Evolutionary conservation across 2,113 vertebrate genomes (phyloP).

Genomic region (Sturnus vulgaris): DNA sequence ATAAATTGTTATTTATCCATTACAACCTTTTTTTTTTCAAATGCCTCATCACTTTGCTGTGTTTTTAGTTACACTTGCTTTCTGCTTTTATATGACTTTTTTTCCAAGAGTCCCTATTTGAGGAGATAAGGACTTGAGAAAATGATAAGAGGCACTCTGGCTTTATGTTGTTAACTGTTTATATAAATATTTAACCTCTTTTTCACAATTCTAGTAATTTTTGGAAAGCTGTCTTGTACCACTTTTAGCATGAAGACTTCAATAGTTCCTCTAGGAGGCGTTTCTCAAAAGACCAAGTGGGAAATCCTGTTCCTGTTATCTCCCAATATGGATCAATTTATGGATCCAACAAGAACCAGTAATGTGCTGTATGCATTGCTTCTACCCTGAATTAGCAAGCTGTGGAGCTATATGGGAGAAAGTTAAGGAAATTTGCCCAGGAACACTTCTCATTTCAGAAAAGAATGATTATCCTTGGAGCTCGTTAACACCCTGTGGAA

Average conservation of each 20-base stretch:
- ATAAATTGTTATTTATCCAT: background rate
- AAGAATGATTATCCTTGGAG: background rate
- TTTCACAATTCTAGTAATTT: background rate
- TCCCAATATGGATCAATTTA: background rate
- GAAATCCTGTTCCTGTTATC: background rate
- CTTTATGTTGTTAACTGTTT: background rate
- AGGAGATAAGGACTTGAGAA: background rate
- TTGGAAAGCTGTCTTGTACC: background rate
- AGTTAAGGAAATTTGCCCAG: background rate
- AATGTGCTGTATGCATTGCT: background rate
- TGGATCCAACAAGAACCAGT: background rate
- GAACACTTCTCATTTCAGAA: background rate
- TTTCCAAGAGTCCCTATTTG: background rate
- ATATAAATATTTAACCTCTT: background rate
- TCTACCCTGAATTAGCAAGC: background rate
- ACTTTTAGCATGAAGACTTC: background rate
- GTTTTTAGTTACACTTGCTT: background rate
- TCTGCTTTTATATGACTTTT: background rate
- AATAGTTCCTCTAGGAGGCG: background rate
- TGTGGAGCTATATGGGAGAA: background rate
- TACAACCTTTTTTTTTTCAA: background rate
- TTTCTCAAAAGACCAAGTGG: background rate
- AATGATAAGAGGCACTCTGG: background rate
- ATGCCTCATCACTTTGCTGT: background rate
- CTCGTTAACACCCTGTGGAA: background rate